Base-by-base conservation (phyloP, 2,888 invertebrate species). In the Entomobrya multifasciata region DNA sequence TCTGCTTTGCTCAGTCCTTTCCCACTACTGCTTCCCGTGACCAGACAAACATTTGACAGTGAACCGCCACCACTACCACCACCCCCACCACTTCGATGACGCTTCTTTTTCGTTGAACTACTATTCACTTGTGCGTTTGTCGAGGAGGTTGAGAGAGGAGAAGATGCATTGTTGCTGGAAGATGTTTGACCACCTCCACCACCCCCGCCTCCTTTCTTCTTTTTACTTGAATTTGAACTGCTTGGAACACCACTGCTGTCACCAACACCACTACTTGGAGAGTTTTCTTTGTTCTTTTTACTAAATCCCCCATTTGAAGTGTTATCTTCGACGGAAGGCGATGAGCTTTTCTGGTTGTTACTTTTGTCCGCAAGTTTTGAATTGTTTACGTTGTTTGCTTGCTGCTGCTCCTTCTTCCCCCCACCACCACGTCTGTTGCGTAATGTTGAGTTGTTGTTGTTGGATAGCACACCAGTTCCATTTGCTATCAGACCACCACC, bases 211-310 rank as follows among this genome's bases (percentile, higher is more conserved):
- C 27, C 83, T 44, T 87, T 88, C 44, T 55, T 60, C 49, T 52
- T 87, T 20, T 87, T 86, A 3, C 52, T 76, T 17, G 72, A 49
- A 1, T 13, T 3, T 8, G 49, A 47, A 36, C 20, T 44, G 30
- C 22, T 77, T 6, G 62, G 41, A 47, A 17, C 36, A 41, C 36
- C 30, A 6, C 25, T 25, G 41, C 55, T 27, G 20, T 17, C 27
- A 62, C 49, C 25, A 10, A 72, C 67, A 11, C 74, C 80, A 41
- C 55, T 74, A 25, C 62, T 74, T 15, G 86, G 86, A 4, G 86
- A 86, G 47, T 86, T 86, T 22, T 86, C 86, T 22, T 86, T 86
- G 36, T 86, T 80, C 81, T 86, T 86, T 67, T 86, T 86, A 76
- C 86, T 86, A 67, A 80, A 86, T n/a, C 62, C 65, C 49, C 52